A percentile compares a stretch with the other conserved stretches of the same genome.
phyloP scores from a whole-genome alignment of 2,113 vertebrate species.

The Potamarius usumacintae region DNA sequence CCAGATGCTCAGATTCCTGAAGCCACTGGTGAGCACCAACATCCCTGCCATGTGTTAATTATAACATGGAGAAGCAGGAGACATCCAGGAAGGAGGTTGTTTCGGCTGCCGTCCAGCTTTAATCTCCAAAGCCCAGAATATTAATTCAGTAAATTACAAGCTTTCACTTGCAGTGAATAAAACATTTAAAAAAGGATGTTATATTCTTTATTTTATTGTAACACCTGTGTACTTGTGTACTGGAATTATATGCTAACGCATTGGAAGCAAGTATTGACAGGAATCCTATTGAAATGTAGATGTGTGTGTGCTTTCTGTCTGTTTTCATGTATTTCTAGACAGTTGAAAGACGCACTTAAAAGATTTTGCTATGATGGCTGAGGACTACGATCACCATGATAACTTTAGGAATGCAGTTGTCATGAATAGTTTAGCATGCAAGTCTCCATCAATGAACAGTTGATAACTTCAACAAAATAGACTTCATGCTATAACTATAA shows the following conservation, averaged over 20 bases:
- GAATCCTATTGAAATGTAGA: not conserved
- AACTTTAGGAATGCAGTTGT: too few relatives aligned
- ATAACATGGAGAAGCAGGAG: not conserved
- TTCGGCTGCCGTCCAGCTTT: not conserved
- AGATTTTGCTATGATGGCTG: too few relatives aligned
- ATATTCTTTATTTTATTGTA: not conserved
- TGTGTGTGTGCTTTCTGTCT: not conserved
- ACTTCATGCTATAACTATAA: too few relatives aligned
- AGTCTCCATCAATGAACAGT: too few relatives aligned
- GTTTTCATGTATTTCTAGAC: not conserved
- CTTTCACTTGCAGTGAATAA: not conserved
- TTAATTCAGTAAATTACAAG: constrained; percentile 2
- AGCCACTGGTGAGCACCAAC: constrained; percentile 1
- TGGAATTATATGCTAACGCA: not conserved
- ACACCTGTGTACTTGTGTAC: not conserved
- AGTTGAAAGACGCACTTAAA: too few relatives aligned
- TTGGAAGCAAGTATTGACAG: not conserved
- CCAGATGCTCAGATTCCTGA: constrained; percentile 9
- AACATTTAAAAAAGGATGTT: not conserved
- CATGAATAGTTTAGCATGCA: too few relatives aligned
- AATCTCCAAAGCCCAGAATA: not conserved
- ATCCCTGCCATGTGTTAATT: not conserved
- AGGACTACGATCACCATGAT: too few relatives aligned
- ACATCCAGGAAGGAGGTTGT: not conserved
- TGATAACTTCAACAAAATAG: too few relatives aligned